Evolutionary conservation across 2,113 vertebrate genomes (phyloP).

Genomic region (Ivindomyrus marchei): DNA sequence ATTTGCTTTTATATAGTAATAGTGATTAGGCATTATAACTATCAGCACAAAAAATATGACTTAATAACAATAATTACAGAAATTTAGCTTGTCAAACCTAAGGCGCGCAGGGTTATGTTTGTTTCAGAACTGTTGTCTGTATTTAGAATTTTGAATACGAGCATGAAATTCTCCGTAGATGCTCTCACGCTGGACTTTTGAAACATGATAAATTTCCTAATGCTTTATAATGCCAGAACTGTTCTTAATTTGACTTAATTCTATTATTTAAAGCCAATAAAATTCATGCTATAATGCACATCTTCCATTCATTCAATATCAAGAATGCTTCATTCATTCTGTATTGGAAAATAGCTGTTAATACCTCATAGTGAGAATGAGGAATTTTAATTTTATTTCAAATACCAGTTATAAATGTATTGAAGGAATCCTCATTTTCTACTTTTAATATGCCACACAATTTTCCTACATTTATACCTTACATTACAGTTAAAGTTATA

Average conservation of each 20-base stretch:
- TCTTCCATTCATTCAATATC: not conserved
- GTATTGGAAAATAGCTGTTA: not conserved
- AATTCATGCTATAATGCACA: not conserved
- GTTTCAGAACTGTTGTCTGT: not conserved
- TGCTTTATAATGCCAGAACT: not conserved
- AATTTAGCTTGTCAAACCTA: not conserved
- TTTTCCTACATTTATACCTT: not conserved
- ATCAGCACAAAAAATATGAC: not conserved
- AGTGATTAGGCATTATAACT: not conserved
- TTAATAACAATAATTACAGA: not conserved
- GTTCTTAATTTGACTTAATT: not conserved
- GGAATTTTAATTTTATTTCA: not conserved
- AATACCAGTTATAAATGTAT: not conserved
- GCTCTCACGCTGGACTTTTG: not conserved
- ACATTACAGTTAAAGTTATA: not conserved
- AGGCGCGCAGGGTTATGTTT: not conserved
- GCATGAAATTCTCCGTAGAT: not conserved
- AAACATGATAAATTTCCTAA: not conserved
- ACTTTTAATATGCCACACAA: not conserved
- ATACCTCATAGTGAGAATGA: not conserved
- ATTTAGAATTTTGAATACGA: not conserved
- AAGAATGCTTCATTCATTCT: not conserved
- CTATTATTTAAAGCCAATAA: not conserved
- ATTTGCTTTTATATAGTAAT: not conserved
- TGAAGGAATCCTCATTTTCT: not conserved